Evolutionary conservation across 1,140 invertebrate species (phyloP).

Genomic region (Bactericera cockerelli): DNA sequence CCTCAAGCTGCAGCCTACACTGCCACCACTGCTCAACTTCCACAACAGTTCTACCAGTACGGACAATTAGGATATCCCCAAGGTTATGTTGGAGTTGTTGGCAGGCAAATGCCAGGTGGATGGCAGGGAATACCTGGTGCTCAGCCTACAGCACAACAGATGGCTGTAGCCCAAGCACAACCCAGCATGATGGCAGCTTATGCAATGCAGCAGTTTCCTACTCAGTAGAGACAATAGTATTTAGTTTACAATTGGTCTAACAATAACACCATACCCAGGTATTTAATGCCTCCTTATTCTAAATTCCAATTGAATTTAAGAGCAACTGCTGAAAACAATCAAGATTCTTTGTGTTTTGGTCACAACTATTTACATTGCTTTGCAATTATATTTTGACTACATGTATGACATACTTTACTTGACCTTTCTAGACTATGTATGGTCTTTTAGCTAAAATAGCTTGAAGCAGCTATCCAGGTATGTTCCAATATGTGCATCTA

Average conservation of each 20-base stretch:
- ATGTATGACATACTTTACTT: too few relatives aligned
- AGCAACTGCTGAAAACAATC: too few relatives aligned
- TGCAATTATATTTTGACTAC: too few relatives aligned
- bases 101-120: constrained; percentile 31
- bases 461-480: too few relatives aligned
- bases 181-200: constrained; percentile 54
- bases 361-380: too few relatives aligned
- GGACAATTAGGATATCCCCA: constrained; percentile 32
- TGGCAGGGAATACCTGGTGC: constrained; percentile 16
- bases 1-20: constrained; percentile 39
- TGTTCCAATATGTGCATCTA: too few relatives aligned
- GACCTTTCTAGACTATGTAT: too few relatives aligned
- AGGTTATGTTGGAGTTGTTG: constrained; percentile 30
- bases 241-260: neutral
- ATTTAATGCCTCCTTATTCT: too few relatives aligned
- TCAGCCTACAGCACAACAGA: constrained; percentile 26
- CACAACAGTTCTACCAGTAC: constrained; percentile 42
- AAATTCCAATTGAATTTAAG: too few relatives aligned
- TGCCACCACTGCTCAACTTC: constrained; percentile 39
- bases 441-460: too few relatives aligned
- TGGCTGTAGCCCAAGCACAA: constrained; percentile 26
- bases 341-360: too few relatives aligned
- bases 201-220: constrained; percentile 61
- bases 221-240: constrained; percentile 26
- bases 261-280: too few relatives aligned